Conservation (phyloP, 1,140 invertebrate species). For the Polypedilum pembai region DNA sequence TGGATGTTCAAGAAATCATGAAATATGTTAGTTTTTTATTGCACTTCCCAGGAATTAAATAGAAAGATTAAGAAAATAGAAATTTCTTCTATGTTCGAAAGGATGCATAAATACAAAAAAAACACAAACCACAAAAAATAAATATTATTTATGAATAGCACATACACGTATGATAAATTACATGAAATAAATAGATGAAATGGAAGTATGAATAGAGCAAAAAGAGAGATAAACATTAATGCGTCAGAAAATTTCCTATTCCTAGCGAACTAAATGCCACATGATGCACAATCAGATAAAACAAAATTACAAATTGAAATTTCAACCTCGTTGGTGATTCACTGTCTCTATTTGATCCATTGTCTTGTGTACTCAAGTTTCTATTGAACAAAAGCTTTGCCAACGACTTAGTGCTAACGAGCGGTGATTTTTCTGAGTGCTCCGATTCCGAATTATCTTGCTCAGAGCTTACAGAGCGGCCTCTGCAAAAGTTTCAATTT, state of each 20-base stretch:
- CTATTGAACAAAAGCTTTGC: constrained; percentile 57
- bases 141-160: too few relatives aligned
- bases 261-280: too few relatives aligned
- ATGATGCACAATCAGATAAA: neutral
- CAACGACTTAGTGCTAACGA: constrained; percentile 53
- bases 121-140: too few relatives aligned
- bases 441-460: constrained; percentile 46
- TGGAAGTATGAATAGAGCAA: too few relatives aligned
- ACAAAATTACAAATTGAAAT: neutral
- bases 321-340: constrained; percentile 21
- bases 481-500: constrained; percentile 41
- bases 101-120: too few relatives aligned
- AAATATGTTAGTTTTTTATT: too few relatives aligned
- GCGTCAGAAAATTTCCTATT: neutral
- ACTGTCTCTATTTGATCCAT: constrained; percentile 30
- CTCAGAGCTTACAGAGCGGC: constrained; percentile 51
- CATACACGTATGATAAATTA: too few relatives aligned
- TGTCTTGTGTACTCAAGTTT: constrained; percentile 41
- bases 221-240: neutral
- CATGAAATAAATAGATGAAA: too few relatives aligned
- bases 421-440: constrained; percentile 48
- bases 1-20: too few relatives aligned
- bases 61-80: too few relatives aligned
- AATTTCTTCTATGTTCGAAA: too few relatives aligned
- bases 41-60: too few relatives aligned